Evolutionary conservation across 2,113 vertebrate genomes (phyloP).

Genomic region (Holacanthus passer): DNA sequence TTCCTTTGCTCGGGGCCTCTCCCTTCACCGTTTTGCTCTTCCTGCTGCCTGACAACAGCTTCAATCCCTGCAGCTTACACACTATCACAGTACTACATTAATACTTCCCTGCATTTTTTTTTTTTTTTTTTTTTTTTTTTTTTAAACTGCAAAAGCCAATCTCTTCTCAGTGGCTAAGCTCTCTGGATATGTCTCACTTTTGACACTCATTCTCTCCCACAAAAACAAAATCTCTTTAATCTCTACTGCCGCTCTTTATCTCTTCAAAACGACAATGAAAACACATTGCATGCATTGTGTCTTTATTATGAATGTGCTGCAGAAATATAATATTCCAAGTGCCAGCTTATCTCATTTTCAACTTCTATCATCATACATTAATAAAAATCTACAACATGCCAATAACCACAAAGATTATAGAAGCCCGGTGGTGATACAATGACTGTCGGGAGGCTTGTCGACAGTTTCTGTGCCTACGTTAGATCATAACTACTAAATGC

Average conservation of each 20-base stretch:
- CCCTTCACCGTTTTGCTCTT: constrained; percentile 53
- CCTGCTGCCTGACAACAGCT: constrained; percentile 51
- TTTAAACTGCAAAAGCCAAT: constrained; percentile 40
- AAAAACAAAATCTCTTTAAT: constrained; percentile 20
- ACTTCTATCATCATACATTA: constrained; percentile 59
- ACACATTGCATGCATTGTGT: constrained; percentile 75
- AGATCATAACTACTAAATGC: constrained; percentile 50
- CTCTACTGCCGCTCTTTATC: constrained; percentile 2
- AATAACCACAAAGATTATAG: constrained; percentile 72
- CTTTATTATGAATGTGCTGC: constrained; percentile 80
- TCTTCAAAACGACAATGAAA: constrained; percentile 40
- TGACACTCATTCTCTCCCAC: constrained; percentile 13
- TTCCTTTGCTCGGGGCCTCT: constrained; percentile 37
- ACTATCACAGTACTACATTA: constrained; percentile 16
- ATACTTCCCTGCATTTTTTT: background rate
- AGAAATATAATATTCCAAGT: constrained; percentile 67
- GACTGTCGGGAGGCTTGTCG: constrained; percentile 34
- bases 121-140: constrained; percentile 4
- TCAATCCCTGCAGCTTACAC: constrained; percentile 47
- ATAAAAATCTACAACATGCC: constrained; percentile 73
- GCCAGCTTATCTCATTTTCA: constrained; percentile 45
- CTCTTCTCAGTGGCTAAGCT: constrained; percentile 41
- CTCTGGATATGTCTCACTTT: constrained; percentile 27
- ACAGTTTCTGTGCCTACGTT: constrained; percentile 49
- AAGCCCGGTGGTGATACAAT: constrained; percentile 57